Conservation (phyloP, 2,888 invertebrate species). For the Emmelina monodactyla region DNA sequence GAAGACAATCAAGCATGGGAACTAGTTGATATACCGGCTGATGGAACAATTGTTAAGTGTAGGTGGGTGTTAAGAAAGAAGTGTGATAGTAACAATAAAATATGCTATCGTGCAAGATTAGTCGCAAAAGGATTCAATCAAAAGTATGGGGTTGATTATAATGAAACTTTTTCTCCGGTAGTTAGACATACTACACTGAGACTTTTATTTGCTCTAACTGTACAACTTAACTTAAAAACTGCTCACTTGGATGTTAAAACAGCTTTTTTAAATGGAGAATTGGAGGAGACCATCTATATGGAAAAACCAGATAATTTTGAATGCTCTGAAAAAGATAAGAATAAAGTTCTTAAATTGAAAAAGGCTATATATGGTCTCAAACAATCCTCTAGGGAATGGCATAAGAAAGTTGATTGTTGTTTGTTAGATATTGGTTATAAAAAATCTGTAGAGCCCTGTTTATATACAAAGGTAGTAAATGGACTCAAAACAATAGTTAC, state of each 20-base stretch:
- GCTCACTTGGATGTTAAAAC: slow-evolving; percentile 1
- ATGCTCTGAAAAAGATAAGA: not conserved
- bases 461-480: no score
- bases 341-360: not conserved
- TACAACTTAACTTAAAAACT: not conserved
- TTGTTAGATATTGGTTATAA: no score
- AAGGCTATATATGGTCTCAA: slow-evolving; percentile 1
- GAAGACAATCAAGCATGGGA: slow-evolving; percentile 13
- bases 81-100: not conserved
- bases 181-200: not conserved
- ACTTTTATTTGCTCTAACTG: not conserved
- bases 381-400: no score
- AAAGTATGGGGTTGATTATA: not conserved
- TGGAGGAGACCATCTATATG: not conserved
- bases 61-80: not conserved
- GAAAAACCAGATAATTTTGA: not conserved
- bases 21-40: slow-evolving; percentile 8
- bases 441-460: no score
- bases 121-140: not conserved
- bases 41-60: slow-evolving; percentile 1
- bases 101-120: not conserved
- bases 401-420: no score
- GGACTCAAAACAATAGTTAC: no score
- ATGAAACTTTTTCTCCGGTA: not conserved
- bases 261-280: not conserved